Conservation (phyloP, 2,888 invertebrate species). For the Odontothrips loti region DNA sequence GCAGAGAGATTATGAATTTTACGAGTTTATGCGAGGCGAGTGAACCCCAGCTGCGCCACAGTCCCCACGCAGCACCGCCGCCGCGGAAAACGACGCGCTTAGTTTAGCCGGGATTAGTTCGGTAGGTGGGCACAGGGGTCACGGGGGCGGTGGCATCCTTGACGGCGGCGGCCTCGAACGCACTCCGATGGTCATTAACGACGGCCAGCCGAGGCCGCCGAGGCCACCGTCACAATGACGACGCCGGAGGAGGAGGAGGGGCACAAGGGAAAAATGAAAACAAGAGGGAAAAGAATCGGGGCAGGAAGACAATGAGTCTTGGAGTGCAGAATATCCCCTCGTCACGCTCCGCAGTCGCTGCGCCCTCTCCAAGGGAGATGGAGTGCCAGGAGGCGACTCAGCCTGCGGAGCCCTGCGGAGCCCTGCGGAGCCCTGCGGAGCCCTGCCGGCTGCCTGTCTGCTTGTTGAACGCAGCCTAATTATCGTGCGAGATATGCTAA, state of each 20-base stretch:
- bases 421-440: neutral
- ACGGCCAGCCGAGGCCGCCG: neutral
- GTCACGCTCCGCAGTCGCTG: neutral
- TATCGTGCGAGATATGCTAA: neutral
- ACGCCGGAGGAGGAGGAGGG: neutral
- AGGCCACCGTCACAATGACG: neutral
- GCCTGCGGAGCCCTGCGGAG: too few relatives aligned
- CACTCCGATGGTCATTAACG: neutral
- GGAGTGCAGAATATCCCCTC: neutral
- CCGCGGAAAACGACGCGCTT: neutral
- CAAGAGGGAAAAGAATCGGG: neutral
- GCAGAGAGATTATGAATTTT: constrained; percentile 15
- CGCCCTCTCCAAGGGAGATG: too few relatives aligned
- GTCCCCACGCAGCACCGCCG: too few relatives aligned
- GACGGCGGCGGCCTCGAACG: neutral
- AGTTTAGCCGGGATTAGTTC: neutral
- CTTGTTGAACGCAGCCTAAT: constrained; percentile 4
- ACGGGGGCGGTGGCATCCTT: neutral
- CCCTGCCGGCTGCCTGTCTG: neutral
- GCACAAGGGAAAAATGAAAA: neutral
- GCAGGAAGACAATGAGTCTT: neutral
- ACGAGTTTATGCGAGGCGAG: neutral
- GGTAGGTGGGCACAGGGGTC: too few relatives aligned
- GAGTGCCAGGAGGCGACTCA: too few relatives aligned
- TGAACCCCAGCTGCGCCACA: neutral